Percentiles rank a stretch among this genome's conserved stretches.
These are phyloP conservation scores for Periophthalmodon schlosseri DNA, from an alignment of 2,113 vertebrate species.

Conservation along the genomic window DNA sequence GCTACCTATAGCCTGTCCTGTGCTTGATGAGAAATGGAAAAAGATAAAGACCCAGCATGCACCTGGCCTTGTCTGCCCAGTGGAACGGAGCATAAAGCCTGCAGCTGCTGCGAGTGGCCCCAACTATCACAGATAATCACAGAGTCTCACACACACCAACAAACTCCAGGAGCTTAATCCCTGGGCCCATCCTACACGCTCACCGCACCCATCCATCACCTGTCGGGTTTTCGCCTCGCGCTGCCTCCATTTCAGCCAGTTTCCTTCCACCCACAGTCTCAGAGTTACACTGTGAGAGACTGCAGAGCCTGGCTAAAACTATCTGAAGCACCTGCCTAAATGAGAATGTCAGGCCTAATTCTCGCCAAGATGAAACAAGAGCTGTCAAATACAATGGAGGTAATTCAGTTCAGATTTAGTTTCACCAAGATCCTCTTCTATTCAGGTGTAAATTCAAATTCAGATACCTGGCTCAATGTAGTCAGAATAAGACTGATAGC, in stretches of 20 bases:
- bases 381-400: neutral
- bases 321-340: slow-evolving; percentile 49
- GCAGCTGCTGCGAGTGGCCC: slow-evolving; percentile 60
- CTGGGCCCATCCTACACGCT: slow-evolving; percentile 53
- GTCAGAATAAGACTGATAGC: neutral
- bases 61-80: slow-evolving; percentile 34
- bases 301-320: slow-evolving; percentile 48
- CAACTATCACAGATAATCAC: slow-evolving; percentile 62
- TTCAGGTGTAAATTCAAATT: neutral
- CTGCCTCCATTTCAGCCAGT: slow-evolving; percentile 28
- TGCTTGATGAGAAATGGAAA: slow-evolving; percentile 13
- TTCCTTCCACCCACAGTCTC: slow-evolving; percentile 25
- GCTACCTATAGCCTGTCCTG: neutral
- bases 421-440: neutral
- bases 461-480: neutral
- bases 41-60: slow-evolving; percentile 17
- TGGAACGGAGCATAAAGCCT: slow-evolving; percentile 56
- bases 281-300: slow-evolving; percentile 17
- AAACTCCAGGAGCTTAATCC: slow-evolving; percentile 58
- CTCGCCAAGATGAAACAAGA: slow-evolving; percentile 10
- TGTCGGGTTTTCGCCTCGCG: slow-evolving; percentile 27
- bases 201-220: slow-evolving; percentile 66
- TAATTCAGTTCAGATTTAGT: slow-evolving; percentile 1
- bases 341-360: slow-evolving; percentile 23
- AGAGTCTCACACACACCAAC: slow-evolving; percentile 43